A percentile compares a stretch with the other conserved stretches of the same genome.
Evolutionary conservation across 2,797 vertebrate genomes (phyloP).

Genomic region (Hyperoplus lanceolatus): DNA sequence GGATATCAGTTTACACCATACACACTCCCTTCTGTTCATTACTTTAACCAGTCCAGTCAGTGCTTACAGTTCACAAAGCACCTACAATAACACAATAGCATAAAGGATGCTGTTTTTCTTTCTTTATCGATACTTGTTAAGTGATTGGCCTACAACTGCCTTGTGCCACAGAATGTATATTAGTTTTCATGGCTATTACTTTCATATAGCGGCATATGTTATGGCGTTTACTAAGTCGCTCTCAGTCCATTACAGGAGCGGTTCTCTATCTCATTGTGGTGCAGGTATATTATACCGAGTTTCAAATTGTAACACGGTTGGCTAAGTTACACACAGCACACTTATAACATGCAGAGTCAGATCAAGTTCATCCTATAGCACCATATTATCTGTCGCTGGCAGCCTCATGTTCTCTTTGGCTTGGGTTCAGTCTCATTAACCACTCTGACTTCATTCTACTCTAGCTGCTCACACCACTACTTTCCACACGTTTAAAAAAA

Average conservation of each 20-base stretch:
- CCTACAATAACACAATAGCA: conserved; percentile 15
- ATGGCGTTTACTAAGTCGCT: neutral
- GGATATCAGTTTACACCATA: conserved; percentile 18
- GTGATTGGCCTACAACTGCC: neutral
- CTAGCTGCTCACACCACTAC: conserved; percentile 26
- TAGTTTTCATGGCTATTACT: neutral
- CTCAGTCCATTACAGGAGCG: conserved; percentile 9
- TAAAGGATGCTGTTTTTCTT: neutral
- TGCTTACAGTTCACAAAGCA: conserved; percentile 29
- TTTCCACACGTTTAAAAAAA: conserved; percentile 9
- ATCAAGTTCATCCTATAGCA: conserved; percentile 72
- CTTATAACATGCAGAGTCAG: conserved; percentile 31
- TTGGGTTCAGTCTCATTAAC: conserved; percentile 39
- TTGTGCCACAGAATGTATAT: neutral
- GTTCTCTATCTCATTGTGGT: neutral
- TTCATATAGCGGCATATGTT: conserved; percentile 3
- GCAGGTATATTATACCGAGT: conserved; percentile 2
- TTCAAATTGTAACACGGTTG: neutral
- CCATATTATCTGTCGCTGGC: conserved; percentile 62
- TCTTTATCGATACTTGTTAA: conserved; percentile 16
- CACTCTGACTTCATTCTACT: conserved; percentile 25
- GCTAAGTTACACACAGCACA: conserved; percentile 43
- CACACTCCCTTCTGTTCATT: conserved; percentile 14
- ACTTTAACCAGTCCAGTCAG: conserved; percentile 19
- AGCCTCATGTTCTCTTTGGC: conserved; percentile 64